A percentile compares a stretch with the other conserved stretches of the same genome.
Conservation (phyloP, 2,797 vertebrate genomes). For the Platyrinchus mystaceus region DNA sequence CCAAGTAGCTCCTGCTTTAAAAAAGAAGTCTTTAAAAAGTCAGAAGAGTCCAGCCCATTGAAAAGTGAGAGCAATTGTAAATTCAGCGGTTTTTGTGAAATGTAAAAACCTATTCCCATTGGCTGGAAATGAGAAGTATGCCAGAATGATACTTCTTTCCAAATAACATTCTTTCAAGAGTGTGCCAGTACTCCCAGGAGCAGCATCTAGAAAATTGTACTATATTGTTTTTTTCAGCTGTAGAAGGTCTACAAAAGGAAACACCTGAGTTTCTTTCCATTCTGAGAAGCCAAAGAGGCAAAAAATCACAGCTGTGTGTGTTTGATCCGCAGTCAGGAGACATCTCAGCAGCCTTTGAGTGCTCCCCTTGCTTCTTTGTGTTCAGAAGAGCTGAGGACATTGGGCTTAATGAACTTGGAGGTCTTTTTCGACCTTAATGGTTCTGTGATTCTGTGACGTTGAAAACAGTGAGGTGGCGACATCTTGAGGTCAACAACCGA, state of each 20-base stretch:
- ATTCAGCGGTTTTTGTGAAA: not conserved
- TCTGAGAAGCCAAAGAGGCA: not conserved
- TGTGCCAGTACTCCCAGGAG: not conserved
- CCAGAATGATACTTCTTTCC: not conserved
- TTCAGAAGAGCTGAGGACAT: not conserved
- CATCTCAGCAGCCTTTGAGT: not conserved
- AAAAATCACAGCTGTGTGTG: not conserved
- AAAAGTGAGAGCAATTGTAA: not conserved
- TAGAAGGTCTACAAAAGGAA: not conserved
- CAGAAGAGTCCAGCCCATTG: not conserved
- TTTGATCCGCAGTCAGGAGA: not conserved
- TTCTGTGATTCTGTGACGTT: not conserved
- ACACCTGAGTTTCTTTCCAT: not conserved
- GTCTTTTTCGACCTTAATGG: not conserved
- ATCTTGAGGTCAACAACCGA: not conserved
- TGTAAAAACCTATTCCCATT: not conserved
- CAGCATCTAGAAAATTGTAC: not conserved
- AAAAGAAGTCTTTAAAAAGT: not conserved
- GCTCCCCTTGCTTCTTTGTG: not conserved
- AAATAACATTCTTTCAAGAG: not conserved
- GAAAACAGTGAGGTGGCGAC: not conserved
- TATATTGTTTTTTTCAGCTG: fast-evolving
- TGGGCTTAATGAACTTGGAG: no score
- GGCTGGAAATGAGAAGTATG: not conserved
- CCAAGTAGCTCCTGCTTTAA: not conserved